Base-by-base conservation (phyloP, 2,797 vertebrate species). In the Otolemur crassicaudatus region DNA sequence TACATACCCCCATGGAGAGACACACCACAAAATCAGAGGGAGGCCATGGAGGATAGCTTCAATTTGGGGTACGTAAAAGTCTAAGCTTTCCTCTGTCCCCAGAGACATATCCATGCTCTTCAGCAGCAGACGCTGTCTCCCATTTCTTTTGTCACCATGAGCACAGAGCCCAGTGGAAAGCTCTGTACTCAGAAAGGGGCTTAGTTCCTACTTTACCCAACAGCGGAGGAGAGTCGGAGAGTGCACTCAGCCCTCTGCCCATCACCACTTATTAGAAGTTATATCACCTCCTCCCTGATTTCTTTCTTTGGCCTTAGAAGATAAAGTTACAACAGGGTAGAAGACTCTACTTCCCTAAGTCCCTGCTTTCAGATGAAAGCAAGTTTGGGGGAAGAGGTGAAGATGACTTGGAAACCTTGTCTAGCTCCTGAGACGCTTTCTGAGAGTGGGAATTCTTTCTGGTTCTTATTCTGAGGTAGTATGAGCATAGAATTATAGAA, bases 11-110 rank as follows among this genome's bases (percentile, higher is more conserved):
- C 34, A 10, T 27, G 43, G 31, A n/a, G 3, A 83, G 13, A 90
- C 56, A 94, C 1, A 0, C 16, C 40, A 65, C 46, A 79, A 85
- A 80, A 61, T 65, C 58, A 37, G 82, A 95, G 86, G 4, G 10
- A 76, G 80, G 80, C 75, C 70, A 46, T 53, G 9, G 22, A 40
- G 31, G 43, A 53, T 7, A 31, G 60, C 17, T 29, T 53, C 63
- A 76, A 14, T 31, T 43, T 22, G 9, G 22, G 94, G 87, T 61
- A 84, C 82, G 84, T 91, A 91, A 89, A 94, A 76, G 25, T 63
- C 77, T 72, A 37, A 70, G 79, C 69, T 82, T 86, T 83, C 82
- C 0, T 0, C 16, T 7, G 0, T 63, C 23, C 93, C 13, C 11
- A 49, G 79, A 85, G n/a, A n/a, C 69, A 37, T 9, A 31, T 0